These are phyloP conservation scores for Tenthredo mesomela DNA, from an alignment of 2,888 invertebrate species.

Conservation along the genomic window DNA sequence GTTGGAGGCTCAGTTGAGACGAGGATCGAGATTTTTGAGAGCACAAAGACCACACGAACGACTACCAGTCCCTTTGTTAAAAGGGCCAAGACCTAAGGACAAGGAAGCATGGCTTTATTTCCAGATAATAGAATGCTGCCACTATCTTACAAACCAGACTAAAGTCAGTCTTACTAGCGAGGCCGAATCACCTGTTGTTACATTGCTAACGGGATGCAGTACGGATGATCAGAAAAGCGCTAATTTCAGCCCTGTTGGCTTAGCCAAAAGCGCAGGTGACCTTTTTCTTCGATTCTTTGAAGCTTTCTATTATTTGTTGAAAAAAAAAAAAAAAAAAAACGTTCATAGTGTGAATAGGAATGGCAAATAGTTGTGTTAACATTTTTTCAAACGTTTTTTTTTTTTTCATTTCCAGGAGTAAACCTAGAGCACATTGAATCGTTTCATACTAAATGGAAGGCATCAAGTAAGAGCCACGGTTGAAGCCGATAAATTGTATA, in stretches of 20 bases:
- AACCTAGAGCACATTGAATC: constrained; percentile 89
- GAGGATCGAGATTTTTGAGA: constrained; percentile 92
- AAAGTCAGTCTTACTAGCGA: constrained; percentile 72
- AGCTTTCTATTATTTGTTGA: not conserved
- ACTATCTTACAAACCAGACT: constrained; percentile 84
- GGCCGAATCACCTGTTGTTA: constrained; percentile 83
- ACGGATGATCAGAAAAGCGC: constrained; percentile 80
- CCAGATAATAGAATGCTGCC: constrained; percentile 91
- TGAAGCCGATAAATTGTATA: constrained; percentile 74
- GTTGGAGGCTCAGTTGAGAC: constrained; percentile 92
- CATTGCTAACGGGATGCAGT: constrained; percentile 86
- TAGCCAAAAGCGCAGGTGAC: constrained; percentile 86
- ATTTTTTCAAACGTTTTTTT: constrained; percentile 6
- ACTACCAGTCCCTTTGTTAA: constrained; percentile 85
- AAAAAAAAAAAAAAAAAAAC: not conserved
- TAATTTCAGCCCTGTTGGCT: constrained; percentile 86
- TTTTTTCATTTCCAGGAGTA: constrained; percentile 81
- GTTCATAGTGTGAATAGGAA: constrained; percentile 3
- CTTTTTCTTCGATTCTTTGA: constrained; percentile 49
- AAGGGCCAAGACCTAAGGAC: constrained; percentile 89
- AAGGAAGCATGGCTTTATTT: constrained; percentile 87
- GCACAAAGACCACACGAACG: constrained; percentile 93
- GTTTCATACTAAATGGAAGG: constrained; percentile 93
- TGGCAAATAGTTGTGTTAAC: constrained; percentile 28
- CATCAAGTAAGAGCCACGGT: constrained; percentile 84